Conservation (phyloP, 92 coral and sea anemone genomes). For the Umimayanthus chanpuru region DNA sequence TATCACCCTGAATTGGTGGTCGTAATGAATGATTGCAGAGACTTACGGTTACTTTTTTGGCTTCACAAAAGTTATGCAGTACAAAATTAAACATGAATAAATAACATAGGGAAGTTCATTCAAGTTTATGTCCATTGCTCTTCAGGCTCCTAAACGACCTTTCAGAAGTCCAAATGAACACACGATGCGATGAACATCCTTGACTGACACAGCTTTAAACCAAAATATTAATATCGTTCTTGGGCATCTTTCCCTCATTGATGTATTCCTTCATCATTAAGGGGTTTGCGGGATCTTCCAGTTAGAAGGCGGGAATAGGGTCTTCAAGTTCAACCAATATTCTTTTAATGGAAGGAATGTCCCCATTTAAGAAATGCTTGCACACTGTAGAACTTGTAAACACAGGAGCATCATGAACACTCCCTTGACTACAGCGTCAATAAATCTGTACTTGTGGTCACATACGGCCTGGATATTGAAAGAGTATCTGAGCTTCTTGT, state of each 20-base stretch:
- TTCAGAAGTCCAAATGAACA: conserved; percentile 56
- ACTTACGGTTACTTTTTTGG: conserved; percentile 41
- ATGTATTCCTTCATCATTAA: conserved; percentile 76
- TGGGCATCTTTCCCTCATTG: conserved; percentile 48
- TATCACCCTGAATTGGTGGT: conserved; percentile 30
- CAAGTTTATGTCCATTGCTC: conserved; percentile 61
- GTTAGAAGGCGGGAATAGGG: not conserved
- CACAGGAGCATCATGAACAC: not conserved
- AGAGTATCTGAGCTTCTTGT: conserved; percentile 26
- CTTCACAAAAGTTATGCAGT: conserved; percentile 56
- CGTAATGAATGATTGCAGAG: conserved; percentile 53
- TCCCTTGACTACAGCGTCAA: conserved; percentile 49
- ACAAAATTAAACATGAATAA: conserved; percentile 61
- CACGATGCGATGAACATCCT: conserved; percentile 54
- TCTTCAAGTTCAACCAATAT: not conserved
- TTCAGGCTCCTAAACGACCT: conserved; percentile 59
- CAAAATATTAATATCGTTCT: conserved; percentile 32
- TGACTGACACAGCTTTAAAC: conserved; percentile 40
- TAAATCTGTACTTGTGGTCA: conserved; percentile 41
- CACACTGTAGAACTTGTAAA: conserved; percentile 2
- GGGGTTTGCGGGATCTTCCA: conserved; percentile 67
- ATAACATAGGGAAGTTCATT: conserved; percentile 58
- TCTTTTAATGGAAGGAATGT: not conserved
- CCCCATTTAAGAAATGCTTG: conserved; percentile 1
- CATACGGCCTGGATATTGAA: conserved; percentile 51